Evolutionary conservation across 1,140 invertebrate species (phyloP).

Genomic region (Pseudomyrmex sp.): DNA sequence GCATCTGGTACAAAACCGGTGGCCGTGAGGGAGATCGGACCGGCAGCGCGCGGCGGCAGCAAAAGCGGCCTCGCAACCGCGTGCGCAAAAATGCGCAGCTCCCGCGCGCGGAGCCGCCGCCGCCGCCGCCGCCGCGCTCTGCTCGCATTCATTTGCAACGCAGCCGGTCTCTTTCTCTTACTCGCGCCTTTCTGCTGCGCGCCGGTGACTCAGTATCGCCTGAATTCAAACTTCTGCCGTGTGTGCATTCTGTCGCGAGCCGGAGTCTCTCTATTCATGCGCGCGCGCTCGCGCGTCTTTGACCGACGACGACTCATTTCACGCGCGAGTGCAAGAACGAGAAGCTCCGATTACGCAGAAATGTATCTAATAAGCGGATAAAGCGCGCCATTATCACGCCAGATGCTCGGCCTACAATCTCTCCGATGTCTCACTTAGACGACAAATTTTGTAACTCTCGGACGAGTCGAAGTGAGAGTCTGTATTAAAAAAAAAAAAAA

Average conservation of each 20-base stretch:
- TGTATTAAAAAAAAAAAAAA: not conserved
- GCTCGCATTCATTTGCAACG: constrained; percentile 57
- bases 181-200: constrained; percentile 5
- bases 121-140: constrained; percentile 11
- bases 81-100: constrained; percentile 64
- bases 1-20: constrained; percentile 37
- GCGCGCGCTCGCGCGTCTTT: constrained; percentile 10
- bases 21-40: constrained; percentile 28
- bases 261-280: not conserved
- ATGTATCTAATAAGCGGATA: constrained; percentile 23
- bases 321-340: constrained; percentile 43
- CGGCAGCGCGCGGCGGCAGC: constrained; percentile 14
- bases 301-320: constrained; percentile 42
- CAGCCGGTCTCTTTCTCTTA: constrained; percentile 55
- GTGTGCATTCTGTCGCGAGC: constrained; percentile 12
- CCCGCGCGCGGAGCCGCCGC: constrained; percentile 17
- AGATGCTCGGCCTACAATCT: not conserved
- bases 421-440: not conserved
- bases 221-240: constrained; percentile 60
- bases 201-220: constrained; percentile 51
- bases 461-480: not conserved
- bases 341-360: constrained; percentile 22
- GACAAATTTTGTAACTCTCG: not conserved
- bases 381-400: not conserved
- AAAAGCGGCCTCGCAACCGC: constrained; percentile 53